Conservation (phyloP, 2,888 invertebrate species). For the Eilema caniola region DNA sequence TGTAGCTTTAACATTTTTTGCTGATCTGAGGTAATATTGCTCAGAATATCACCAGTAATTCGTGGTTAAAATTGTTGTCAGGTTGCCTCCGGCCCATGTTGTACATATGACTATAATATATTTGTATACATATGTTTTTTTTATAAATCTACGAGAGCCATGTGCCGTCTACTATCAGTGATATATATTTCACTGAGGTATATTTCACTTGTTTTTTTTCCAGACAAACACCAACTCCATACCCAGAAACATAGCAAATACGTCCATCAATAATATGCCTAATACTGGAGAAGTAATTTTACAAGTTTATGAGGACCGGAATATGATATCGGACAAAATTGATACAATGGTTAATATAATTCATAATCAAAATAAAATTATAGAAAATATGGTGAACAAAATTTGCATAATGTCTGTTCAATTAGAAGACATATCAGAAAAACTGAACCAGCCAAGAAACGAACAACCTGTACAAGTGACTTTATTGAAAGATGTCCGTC, state of each 20-base stretch:
- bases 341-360: neutral
- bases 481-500: slow-evolving; percentile 27
- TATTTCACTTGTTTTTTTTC: slow-evolving; percentile 4
- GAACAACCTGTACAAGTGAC: slow-evolving; percentile 17
- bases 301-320: slow-evolving; percentile 27
- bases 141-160: neutral
- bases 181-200: neutral
- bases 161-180: slow-evolving; percentile 2
- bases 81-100: neutral
- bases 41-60: too few species aligned
- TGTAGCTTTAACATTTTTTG: too few species aligned
- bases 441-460: slow-evolving; percentile 15
- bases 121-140: too few species aligned
- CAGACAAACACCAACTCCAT: neutral
- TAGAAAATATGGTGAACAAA: neutral
- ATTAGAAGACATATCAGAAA: slow-evolving; percentile 8
- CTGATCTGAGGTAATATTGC: too few species aligned
- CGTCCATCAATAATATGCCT: too few species aligned
- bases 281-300: too few species aligned
- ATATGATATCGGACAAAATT: slow-evolving; percentile 20
- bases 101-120: neutral
- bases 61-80: neutral
- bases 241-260: slow-evolving; percentile 1
- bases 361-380: neutral
- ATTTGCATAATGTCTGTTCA: neutral